Conservation (phyloP, 2,888 invertebrate species). For the Agonum fuliginosum region DNA sequence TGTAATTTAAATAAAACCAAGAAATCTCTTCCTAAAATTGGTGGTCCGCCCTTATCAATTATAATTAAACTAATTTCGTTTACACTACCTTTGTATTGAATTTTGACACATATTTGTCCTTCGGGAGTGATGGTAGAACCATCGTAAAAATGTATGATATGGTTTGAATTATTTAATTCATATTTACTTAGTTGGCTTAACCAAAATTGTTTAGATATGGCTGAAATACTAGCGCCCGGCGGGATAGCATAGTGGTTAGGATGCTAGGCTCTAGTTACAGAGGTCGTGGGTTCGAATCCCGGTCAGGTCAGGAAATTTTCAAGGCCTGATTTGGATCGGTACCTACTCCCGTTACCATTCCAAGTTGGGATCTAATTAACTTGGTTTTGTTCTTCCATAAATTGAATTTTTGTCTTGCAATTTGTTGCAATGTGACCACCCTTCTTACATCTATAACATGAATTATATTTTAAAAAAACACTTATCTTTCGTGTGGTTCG, state of each 20-base stretch:
- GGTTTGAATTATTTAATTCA: neutral
- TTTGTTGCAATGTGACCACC: too few relatives aligned
- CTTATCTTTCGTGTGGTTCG: too few relatives aligned
- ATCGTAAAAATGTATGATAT: neutral
- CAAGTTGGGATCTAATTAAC: neutral
- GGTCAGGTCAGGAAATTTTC: neutral
- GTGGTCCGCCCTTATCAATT: neutral
- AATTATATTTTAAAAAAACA: too few relatives aligned
- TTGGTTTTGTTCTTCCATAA: neutral
- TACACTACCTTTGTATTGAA: neutral
- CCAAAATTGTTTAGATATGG: neutral
- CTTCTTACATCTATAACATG: too few relatives aligned
- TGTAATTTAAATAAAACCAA: conserved; percentile 40
- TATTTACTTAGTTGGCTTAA: neutral
- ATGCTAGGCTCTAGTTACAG: too few relatives aligned
- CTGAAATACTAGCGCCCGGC: neutral
- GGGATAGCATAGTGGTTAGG: too few relatives aligned
- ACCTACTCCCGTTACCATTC: neutral
- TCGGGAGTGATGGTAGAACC: neutral
- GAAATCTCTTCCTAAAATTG: conserved; percentile 26
- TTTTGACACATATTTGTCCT: neutral
- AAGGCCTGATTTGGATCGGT: neutral
- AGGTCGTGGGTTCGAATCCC: too few relatives aligned
- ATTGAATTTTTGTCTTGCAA: too few relatives aligned
- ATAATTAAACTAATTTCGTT: neutral